Base-by-base conservation (phyloP, 2,888 invertebrate genomes). In the Chrysolina haemoptera region DNA sequence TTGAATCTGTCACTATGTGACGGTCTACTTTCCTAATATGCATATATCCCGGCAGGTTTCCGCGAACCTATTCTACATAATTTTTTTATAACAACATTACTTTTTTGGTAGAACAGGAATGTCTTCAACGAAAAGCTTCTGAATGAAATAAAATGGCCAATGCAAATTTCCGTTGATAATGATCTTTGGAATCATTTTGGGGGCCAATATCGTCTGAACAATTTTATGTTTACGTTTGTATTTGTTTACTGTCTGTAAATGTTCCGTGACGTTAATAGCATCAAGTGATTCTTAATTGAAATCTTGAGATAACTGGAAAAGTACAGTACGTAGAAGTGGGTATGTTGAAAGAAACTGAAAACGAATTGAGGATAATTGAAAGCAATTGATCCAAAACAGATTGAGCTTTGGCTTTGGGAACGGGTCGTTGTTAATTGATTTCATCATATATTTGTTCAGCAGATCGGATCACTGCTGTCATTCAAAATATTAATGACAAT, bases 301-400 rank as follows among this genome's bases (percentile, higher is more conserved):
- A 59, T 22, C 59, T 11, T 27, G 59, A 27, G 59, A 27, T 22
- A 59, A 27, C 59, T 27, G 59, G 59, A 35, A 12, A 27, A 27
- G 27, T 16, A 22, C 27, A 14, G 27, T 59, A 59, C 22, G 6
- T 27, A n/a, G 27, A 59, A 59, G 14, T 59, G 8, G n/a, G n/a
- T n/a, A n/a, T 14, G 59, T 59, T 59, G 59, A 27, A 59, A 10
- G 59, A 16, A 59, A 22, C 22, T 59, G 35, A 27, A 59, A 59
- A 1, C 59, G 16, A 59, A 59, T 46, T 46, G 46, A n/a, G n/a
- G n/a, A 46, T n/a, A 46, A 46, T 59, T 59, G 35, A 16, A 35
- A 59, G n/a, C 59, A 59, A 59, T 55, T 55, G 20, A 55, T 27
- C 22, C 16, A n/a, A 16, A 59, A 20, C 1, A 20, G 20, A 35